A percentile compares a stretch with the other conserved stretches of the same genome.
phyloP scores from a whole-genome alignment of 2,888 invertebrate species.

The Heliconius hortense region DNA sequence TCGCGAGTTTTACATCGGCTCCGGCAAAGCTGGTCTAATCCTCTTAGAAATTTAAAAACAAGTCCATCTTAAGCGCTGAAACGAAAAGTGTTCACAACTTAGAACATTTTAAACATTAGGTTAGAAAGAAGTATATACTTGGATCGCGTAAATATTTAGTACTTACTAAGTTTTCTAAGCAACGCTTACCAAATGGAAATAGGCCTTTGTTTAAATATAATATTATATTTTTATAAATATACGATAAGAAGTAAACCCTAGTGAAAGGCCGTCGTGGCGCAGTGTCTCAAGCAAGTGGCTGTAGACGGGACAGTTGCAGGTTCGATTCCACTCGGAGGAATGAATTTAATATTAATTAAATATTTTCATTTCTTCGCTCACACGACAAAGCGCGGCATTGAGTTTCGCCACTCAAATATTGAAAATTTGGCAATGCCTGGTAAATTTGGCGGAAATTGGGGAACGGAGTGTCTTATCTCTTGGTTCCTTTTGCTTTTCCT shows the following conservation, averaged over 20 bases:
- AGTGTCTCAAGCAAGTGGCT: too few species aligned
- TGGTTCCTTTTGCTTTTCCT: too few species aligned
- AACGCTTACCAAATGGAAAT: neutral
- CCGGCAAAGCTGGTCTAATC: slow-evolving; percentile 21
- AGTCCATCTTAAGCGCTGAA: slow-evolving; percentile 10
- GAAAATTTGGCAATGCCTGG: too few species aligned
- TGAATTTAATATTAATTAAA: too few species aligned
- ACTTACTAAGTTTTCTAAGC: neutral
- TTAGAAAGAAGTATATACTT: neutral
- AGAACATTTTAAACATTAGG: neutral
- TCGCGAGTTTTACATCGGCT: slow-evolving; percentile 18
- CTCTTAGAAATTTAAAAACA: slow-evolving; percentile 30
- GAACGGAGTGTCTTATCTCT: too few species aligned
- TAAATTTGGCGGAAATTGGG: too few species aligned
- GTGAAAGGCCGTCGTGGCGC: too few species aligned
- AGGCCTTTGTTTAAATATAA: neutral
- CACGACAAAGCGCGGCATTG: too few species aligned
- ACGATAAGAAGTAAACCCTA: neutral
- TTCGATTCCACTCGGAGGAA: too few species aligned
- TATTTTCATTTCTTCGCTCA: too few species aligned
- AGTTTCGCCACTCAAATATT: too few species aligned
- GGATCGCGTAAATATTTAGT: neutral
- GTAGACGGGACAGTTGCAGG: too few species aligned
- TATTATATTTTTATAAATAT: neutral
- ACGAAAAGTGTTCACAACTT: slow-evolving; percentile 10